Conservation (phyloP, 2,797 vertebrate genomes). For the Macrochelys suwanniensis region DNA sequence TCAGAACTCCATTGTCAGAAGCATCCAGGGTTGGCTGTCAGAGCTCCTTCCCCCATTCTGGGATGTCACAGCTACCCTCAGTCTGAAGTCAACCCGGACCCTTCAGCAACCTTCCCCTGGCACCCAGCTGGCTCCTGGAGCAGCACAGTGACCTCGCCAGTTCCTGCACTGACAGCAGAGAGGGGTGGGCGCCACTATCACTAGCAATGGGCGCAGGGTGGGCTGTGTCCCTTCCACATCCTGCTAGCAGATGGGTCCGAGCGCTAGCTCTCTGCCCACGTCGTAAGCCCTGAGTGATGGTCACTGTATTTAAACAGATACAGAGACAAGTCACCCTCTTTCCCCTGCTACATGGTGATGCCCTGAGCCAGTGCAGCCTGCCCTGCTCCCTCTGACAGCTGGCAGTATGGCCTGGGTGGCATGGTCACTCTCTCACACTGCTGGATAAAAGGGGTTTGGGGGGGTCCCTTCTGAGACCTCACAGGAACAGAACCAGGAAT, state of each 20-base stretch:
- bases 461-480: not conserved
- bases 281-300: too few species aligned
- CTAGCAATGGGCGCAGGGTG: too few species aligned
- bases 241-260: too few species aligned
- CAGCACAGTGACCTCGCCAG: too few species aligned
- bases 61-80: not conserved
- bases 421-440: not conserved
- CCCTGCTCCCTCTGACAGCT: not conserved
- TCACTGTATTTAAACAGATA: not conserved
- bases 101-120: too few species aligned
- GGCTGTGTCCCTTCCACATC: too few species aligned
- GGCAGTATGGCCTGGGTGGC: not conserved
- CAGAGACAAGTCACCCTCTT: not conserved
- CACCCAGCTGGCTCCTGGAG: too few species aligned
- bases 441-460: constrained; percentile 6
- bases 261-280: too few species aligned
- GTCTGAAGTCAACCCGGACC: too few species aligned
- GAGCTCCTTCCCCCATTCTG: not conserved
- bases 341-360: not conserved
- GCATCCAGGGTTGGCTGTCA: not conserved
- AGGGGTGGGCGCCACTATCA: too few species aligned
- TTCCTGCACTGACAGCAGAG: too few species aligned
- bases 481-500: constrained; percentile 27
- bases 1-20: not conserved
- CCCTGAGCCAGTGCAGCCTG: constrained; percentile 13